Conservation (phyloP, 2,113 vertebrate species). For the Heptranchias perlo region DNA sequence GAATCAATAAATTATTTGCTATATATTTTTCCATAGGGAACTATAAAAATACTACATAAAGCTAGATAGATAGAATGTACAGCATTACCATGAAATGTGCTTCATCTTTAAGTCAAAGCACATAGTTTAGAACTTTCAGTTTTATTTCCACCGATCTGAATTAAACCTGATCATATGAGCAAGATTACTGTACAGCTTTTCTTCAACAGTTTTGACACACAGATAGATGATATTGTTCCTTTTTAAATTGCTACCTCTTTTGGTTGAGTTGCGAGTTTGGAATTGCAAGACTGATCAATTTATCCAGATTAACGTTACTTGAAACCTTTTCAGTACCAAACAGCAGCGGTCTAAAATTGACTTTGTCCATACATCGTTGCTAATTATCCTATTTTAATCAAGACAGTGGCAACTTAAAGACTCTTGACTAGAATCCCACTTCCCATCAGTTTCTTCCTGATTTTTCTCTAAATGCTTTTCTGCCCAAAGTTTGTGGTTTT, state of each 20-base stretch:
- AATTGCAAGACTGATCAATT: background rate
- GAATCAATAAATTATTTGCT: constrained; percentile 22
- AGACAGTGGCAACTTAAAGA: background rate
- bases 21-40: background rate
- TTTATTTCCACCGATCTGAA: background rate
- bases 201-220: background rate
- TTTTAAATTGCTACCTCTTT: background rate
- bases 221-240: background rate
- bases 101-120: background rate
- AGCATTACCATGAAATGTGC: background rate
- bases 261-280: background rate
- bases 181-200: background rate
- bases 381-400: background rate
- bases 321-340: background rate
- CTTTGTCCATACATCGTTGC: background rate
- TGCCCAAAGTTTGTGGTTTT: background rate
- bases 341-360: background rate
- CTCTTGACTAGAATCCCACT: background rate
- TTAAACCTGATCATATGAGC: background rate
- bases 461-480: background rate
- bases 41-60: background rate
- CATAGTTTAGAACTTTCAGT: background rate
- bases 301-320: background rate
- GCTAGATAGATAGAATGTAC: background rate
- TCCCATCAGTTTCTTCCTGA: background rate